phyloP scores from a whole-genome alignment of 2,797 vertebrate species.

The Syngnathus acus region DNA sequence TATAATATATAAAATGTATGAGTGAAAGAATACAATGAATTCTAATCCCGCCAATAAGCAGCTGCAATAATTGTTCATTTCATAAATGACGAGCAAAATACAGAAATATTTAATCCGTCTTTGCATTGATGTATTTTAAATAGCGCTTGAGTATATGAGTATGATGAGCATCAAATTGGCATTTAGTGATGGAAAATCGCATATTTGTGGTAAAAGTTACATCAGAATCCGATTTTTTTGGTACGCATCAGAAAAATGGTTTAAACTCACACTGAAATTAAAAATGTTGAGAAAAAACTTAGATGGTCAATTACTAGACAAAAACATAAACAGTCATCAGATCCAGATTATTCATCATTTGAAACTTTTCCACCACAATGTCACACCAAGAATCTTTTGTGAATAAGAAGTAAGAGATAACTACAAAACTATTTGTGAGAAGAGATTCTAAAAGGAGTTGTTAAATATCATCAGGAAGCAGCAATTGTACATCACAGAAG shows the following conservation, averaged over 20 bases:
- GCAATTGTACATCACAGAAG: conserved; percentile 51
- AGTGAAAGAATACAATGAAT: conserved; percentile 53
- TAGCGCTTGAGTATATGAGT: conserved; percentile 61
- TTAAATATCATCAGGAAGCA: conserved; percentile 25
- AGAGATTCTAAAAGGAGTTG: conserved; percentile 20
- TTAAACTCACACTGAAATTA: no score
- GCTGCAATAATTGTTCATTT: conserved; percentile 75
- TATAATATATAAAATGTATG: conserved; percentile 13
- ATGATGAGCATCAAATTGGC: conserved; percentile 69
- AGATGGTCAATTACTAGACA: no score
- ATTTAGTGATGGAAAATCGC: conserved; percentile 61
- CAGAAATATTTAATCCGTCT: conserved; percentile 72
- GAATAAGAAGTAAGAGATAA: conserved; percentile 4
- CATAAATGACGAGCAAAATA: conserved; percentile 76
- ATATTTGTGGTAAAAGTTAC: conserved; percentile 57
- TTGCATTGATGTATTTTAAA: conserved; percentile 68
- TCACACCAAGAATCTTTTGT: not conserved
- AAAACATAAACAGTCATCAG: no score
- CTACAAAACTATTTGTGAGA: conserved; percentile 5
- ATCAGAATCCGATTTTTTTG: conserved; percentile 49
- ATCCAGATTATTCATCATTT: not conserved
- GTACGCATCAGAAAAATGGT: conserved; percentile 28
- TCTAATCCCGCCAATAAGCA: conserved; percentile 71
- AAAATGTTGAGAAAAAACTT: no score
- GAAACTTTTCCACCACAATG: not conserved